Conservation (phyloP, 2,888 invertebrate genomes). For the Athrips mouffetella region DNA sequence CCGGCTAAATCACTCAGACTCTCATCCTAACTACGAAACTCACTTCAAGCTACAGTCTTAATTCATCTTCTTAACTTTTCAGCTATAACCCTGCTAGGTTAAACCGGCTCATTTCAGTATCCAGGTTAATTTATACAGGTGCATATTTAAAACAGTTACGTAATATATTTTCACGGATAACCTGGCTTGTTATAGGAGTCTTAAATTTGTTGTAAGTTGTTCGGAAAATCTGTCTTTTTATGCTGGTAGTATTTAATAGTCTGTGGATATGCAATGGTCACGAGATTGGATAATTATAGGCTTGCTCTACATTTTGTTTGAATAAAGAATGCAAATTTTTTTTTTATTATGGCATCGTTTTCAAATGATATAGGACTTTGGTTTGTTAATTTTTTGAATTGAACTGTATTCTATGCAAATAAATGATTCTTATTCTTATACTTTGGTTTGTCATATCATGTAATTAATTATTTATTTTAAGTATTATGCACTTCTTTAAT, state of each 20-base stretch:
- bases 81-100: constrained; percentile 26
- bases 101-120: constrained; percentile 20
- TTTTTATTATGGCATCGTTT: too few relatives aligned
- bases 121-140: constrained; percentile 18
- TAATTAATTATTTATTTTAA: too few relatives aligned
- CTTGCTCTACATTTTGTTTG: not conserved
- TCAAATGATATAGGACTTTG: too few relatives aligned
- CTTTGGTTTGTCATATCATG: too few relatives aligned
- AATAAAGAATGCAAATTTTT: not conserved
- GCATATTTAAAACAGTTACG: constrained; percentile 22
- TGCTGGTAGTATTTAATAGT: constrained; percentile 1
- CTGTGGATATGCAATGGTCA: constrained; percentile 9
- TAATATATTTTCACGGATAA: constrained; percentile 15
- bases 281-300: constrained; percentile 26
- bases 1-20: constrained; percentile 37
- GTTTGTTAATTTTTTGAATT: too few relatives aligned
- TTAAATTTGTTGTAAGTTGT: constrained; percentile 6
- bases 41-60: constrained; percentile 17
- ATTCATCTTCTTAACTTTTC: constrained; percentile 23
- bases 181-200: constrained; percentile 9
- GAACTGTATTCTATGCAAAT: too few relatives aligned
- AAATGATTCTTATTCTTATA: too few relatives aligned
- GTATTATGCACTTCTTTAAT: too few relatives aligned
- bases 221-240: constrained; percentile 10
- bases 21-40: not conserved